Percentiles rank a stretch among this genome's conserved stretches.
Conservation (phyloP, 2,113 vertebrate genomes). For the Brienomyrus brachyistius region DNA sequence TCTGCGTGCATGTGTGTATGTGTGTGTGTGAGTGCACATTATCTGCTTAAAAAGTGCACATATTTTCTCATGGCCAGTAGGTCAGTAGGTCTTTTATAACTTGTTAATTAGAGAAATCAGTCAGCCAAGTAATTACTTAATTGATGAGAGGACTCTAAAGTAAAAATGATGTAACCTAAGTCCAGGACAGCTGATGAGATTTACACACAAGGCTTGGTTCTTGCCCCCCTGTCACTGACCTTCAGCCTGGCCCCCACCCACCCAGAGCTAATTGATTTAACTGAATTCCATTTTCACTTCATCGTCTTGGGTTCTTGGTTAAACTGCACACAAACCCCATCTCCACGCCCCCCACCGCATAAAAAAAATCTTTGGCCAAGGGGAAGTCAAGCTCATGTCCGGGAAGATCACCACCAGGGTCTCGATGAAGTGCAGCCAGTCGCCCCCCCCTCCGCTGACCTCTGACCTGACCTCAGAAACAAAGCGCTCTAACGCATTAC, state of each 20-base stretch:
- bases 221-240: constrained; percentile 32
- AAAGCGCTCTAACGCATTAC: constrained; percentile 61
- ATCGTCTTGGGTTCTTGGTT: neutral
- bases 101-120: constrained; percentile 59
- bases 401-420: neutral
- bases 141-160: constrained; percentile 60
- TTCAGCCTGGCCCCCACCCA: constrained; percentile 31
- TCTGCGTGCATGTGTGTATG: constrained; percentile 6
- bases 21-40: neutral
- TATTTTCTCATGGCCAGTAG: constrained; percentile 32
- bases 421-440: constrained; percentile 32
- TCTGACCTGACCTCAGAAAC: constrained; percentile 69
- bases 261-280: constrained; percentile 49
- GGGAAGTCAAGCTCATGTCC: constrained; percentile 3
- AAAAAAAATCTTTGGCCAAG: neutral
- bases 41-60: constrained; percentile 44
- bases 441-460: constrained; percentile 46
- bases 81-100: constrained; percentile 64
- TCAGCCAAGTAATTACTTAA: constrained; percentile 64
- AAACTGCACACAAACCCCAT: constrained; percentile 9
- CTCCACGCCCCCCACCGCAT: no score
- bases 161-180: constrained; percentile 61
- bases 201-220: constrained; percentile 24
- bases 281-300: constrained; percentile 17
- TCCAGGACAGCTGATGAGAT: constrained; percentile 47